Evolutionary conservation across 2,797 vertebrate genomes (phyloP).

Genomic region (Sebastes dallii): DNA sequence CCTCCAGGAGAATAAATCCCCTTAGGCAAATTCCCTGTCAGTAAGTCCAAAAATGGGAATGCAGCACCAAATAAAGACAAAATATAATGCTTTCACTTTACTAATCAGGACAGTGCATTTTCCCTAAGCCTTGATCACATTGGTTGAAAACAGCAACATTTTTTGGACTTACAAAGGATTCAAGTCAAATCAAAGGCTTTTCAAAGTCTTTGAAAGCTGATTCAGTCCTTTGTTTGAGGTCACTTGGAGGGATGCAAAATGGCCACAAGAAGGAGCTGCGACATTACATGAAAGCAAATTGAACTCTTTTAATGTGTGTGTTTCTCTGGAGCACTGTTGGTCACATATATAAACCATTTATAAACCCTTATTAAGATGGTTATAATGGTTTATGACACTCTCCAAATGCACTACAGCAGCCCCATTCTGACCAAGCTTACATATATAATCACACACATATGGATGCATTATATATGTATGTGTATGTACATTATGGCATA

Average conservation of each 20-base stretch:
- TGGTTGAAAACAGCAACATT: neutral
- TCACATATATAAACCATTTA: conserved; percentile 71
- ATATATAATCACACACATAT: conserved; percentile 84
- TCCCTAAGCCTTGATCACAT: neutral
- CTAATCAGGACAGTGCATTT: neutral
- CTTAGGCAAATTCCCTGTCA: neutral
- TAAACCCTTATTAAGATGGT: conserved; percentile 47
- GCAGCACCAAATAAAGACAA: neutral
- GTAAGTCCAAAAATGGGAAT: neutral
- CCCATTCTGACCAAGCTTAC: conserved; percentile 70
- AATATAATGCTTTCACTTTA: neutral
- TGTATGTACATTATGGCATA: conserved; percentile 80
- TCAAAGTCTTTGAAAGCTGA: neutral
- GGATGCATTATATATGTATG: conserved; percentile 85
- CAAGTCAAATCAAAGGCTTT: neutral
- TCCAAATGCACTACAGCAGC: conserved; percentile 84
- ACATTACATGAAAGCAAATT: conserved; percentile 24
- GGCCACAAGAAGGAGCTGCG: conserved; percentile 57
- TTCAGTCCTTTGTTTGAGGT: neutral
- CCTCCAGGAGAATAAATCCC: conserved; percentile 21
- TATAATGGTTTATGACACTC: conserved; percentile 79
- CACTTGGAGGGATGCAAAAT: conserved; percentile 53
- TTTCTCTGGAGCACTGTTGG: conserved; percentile 52
- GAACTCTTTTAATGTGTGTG: conserved; percentile 27
- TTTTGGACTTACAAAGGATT: neutral